Evolutionary conservation across 2,797 vertebrate genomes (phyloP).

Genomic region (Phrynocephalus forsythii): DNA sequence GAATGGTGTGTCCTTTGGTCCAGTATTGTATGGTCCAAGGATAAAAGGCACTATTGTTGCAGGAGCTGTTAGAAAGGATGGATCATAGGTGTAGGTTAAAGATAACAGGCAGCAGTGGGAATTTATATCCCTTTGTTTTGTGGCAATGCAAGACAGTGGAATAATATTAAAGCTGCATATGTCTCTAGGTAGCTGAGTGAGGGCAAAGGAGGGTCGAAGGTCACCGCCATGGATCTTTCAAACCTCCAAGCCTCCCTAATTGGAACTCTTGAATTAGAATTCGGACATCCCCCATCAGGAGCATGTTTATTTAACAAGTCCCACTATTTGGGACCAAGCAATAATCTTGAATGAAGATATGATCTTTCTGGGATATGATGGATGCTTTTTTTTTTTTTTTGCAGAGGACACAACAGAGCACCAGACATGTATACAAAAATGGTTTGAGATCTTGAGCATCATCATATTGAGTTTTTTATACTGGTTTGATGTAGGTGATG

Average conservation of each 20-base stretch:
- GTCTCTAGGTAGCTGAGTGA: not conserved
- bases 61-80: slow-evolving; percentile 42
- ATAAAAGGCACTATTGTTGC: slow-evolving; percentile 45
- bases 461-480: no score
- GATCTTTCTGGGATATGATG: not conserved
- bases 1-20: slow-evolving; percentile 43
- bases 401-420: not conserved
- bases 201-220: slow-evolving; percentile 7
- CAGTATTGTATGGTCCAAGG: slow-evolving; percentile 33
- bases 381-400: not conserved
- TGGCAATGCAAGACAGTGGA: slow-evolving; percentile 15
- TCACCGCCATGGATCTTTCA: slow-evolving; percentile 3
- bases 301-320: slow-evolving; percentile 23
- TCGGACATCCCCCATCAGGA: not conserved
- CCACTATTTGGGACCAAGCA: slow-evolving; percentile 16
- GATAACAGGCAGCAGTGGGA: slow-evolving; percentile 8
- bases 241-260: slow-evolving; percentile 1
- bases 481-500: no score
- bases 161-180: slow-evolving; percentile 21
- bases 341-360: slow-evolving; percentile 7
- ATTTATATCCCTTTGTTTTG: not conserved
- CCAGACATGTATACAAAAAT: slow-evolving; percentile 6
- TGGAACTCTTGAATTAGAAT: slow-evolving; percentile 32
- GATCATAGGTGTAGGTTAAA: slow-evolving; percentile 21
- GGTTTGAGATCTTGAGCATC: not conserved